A percentile compares a stretch with the other conserved stretches of the same genome.
Evolutionary conservation across 1,140 invertebrate genomes (phyloP).

Genomic region (Temnothorax curvispinosus): DNA sequence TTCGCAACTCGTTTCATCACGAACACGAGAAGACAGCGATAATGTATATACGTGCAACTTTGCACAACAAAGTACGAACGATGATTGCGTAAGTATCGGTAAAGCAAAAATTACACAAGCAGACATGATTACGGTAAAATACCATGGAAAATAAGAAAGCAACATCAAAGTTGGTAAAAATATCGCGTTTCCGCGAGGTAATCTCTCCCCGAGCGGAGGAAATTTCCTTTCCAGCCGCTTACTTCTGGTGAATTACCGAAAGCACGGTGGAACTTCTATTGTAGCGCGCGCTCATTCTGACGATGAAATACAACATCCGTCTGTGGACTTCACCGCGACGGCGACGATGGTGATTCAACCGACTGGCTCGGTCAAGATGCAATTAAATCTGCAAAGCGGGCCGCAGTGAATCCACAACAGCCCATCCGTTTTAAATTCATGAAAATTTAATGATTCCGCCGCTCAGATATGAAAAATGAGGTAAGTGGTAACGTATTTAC

Average conservation of each 20-base stretch:
- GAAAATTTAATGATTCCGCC: slow-evolving; percentile 38
- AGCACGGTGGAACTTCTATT: slow-evolving; percentile 45
- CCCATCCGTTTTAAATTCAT: slow-evolving; percentile 51
- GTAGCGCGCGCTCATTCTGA: slow-evolving; percentile 56
- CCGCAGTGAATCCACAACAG: slow-evolving; percentile 43
- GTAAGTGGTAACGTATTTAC: slow-evolving; percentile 30
- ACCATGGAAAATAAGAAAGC: slow-evolving; percentile 24
- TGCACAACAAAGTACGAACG: neutral
- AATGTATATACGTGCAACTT: neutral
- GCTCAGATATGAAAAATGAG: slow-evolving; percentile 16
- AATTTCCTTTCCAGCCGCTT: slow-evolving; percentile 32
- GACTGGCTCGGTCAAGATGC: slow-evolving; percentile 68
- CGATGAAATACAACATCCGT: slow-evolving; percentile 63
- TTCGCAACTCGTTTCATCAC: slow-evolving; percentile 22
- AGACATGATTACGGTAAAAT: slow-evolving; percentile 24
- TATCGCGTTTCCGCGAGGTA: slow-evolving; percentile 15
- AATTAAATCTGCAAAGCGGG: slow-evolving; percentile 67
- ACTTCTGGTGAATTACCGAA: slow-evolving; percentile 40
- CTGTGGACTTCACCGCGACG: slow-evolving; percentile 45
- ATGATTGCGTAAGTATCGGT: slow-evolving; percentile 21
- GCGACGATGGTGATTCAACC: slow-evolving; percentile 48
- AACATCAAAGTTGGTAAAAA: slow-evolving; percentile 52
- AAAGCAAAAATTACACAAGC: slow-evolving; percentile 21
- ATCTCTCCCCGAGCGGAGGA: neutral
- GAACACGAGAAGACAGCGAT: neutral